Evolutionary conservation across 37 sponge, comb jelly and placozoan species (phyloP), one percentile per base, ranked within the genome.

Genomic region (Beroe forskalii): DNA sequence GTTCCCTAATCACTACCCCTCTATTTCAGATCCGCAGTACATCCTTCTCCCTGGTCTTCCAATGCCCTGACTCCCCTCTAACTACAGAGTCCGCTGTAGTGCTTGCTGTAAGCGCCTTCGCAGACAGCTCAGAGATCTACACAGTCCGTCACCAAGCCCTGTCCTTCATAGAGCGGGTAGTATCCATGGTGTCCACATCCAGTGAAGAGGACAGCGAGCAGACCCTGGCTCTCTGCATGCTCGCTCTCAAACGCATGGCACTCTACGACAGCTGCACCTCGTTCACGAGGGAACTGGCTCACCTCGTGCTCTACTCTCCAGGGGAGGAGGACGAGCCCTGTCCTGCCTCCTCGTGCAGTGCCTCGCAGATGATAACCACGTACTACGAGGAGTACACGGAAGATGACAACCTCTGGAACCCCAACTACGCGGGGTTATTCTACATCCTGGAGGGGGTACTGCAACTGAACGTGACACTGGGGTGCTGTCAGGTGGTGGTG

Each of bases 101-200:
- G 14, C 86, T 80, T 9, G 86, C 86, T 22, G 40, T 80, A 0
- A 80, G 86, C 22, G 86, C 86, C 25, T 80, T 80, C 42, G 30
- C 28, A 1, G 86, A 80, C 35, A 80, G 40, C 55, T 30, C 86
- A 28, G 86, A 80, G 35, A 25, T 80, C 30, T 80, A 44, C 55
- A 41, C 86, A 25, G 86, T 80, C 40, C 86, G 86, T 41, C 86
- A 80, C 44, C 86, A 80, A 43, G 86, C 86, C n/a, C 86, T 80
- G 12, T 43, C 48, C 25, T 80, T 80, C 30, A 80, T 80, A 4
- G 40, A 41, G 6, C 86, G 86, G 19, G 48, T 80, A 23, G 40
- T 80, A 25, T n/a, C 38, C n/a, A n/a, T 23, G 9, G 86, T 44
- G 25, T 17, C 55, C 55, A 48, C 55, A 17, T 17, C 12, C 6